phyloP scores from a whole-genome alignment of 2,797 vertebrate genomes.

The Characodon lateralis region DNA sequence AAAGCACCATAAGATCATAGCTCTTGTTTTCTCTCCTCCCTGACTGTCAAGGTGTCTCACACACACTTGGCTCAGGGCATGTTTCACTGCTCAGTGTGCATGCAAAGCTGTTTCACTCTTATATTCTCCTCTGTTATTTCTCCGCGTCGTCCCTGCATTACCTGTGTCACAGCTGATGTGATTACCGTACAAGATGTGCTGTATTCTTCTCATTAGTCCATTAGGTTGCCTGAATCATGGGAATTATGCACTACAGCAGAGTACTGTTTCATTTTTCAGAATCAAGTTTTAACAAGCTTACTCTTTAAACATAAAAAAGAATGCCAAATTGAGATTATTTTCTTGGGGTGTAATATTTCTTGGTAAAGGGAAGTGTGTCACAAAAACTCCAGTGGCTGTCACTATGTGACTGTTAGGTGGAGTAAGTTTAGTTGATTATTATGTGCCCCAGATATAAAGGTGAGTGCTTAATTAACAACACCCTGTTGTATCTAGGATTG shows the following conservation, averaged over 20 bases:
- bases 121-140: background rate
- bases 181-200: constrained; percentile 64
- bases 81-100: constrained; percentile 46
- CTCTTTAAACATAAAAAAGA: constrained; percentile 12
- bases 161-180: constrained; percentile 67
- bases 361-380: background rate
- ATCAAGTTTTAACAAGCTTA: background rate
- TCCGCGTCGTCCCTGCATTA: constrained; percentile 33
- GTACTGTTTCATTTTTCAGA: constrained; percentile 10
- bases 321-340: constrained; percentile 6
- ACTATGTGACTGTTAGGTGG: background rate
- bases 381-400: background rate
- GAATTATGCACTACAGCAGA: constrained; percentile 36
- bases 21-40: constrained; percentile 21
- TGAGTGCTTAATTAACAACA: background rate
- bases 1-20: constrained; percentile 16
- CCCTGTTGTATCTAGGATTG: background rate
- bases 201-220: constrained; percentile 57
- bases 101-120: constrained; percentile 52
- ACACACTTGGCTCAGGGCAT: constrained; percentile 36
- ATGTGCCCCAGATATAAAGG: background rate
- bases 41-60: constrained; percentile 35
- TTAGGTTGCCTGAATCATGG: constrained; percentile 37
- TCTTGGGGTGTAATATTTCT: background rate
- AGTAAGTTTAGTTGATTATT: background rate